phyloP scores from a whole-genome alignment of 1,140 invertebrate species.

The Arion vulgaris region DNA sequence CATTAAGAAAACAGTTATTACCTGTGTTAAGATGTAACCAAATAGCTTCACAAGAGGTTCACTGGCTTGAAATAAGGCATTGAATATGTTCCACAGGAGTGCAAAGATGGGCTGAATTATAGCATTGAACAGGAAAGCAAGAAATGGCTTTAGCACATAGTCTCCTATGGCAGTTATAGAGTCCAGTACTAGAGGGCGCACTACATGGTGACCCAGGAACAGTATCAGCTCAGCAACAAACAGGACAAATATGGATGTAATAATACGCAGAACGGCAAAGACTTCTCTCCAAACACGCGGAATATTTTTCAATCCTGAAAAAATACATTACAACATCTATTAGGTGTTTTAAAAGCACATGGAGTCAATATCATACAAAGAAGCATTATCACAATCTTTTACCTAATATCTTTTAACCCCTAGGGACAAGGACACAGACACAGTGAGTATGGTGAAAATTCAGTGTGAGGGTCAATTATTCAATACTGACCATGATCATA shows the following conservation, averaged over 20 bases:
- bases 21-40: slow-evolving; percentile 16
- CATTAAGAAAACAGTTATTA: neutral
- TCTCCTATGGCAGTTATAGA: slow-evolving; percentile 3
- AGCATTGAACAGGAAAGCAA: slow-evolving; percentile 25
- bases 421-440: too few relatives aligned
- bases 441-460: too few relatives aligned
- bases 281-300: slow-evolving; percentile 35
- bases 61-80: slow-evolving; percentile 14
- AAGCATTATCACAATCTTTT: too few relatives aligned
- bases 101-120: slow-evolving; percentile 28
- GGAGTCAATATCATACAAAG: too few relatives aligned
- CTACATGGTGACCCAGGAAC: slow-evolving; percentile 20
- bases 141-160: slow-evolving; percentile 30
- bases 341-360: neutral
- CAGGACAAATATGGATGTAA: slow-evolving; percentile 31
- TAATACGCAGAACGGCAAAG: slow-evolving; percentile 24
- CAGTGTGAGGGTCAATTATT: too few relatives aligned
- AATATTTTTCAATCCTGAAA: slow-evolving; percentile 30
- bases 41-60: slow-evolving; percentile 17
- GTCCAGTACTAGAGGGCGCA: slow-evolving; percentile 26
- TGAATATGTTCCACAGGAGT: slow-evolving; percentile 29
- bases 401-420: too few relatives aligned
- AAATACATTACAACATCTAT: neutral
- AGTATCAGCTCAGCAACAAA: slow-evolving; percentile 28
- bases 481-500: too few relatives aligned